Evolutionary conservation across 2,113 vertebrate genomes (phyloP).

Genomic region (Triplophysa siluroides): DNA sequence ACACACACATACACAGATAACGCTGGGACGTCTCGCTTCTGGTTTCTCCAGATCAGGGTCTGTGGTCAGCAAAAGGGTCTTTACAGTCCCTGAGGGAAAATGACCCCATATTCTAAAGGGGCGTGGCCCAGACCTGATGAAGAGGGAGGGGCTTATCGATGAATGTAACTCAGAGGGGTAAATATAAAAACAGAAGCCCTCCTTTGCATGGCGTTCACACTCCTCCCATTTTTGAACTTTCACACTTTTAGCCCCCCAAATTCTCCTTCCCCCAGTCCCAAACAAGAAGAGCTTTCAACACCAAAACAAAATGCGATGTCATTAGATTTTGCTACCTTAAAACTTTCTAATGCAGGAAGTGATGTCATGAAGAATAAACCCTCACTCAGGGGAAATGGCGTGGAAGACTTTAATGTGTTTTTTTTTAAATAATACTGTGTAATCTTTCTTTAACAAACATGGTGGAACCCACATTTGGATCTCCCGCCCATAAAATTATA

Average conservation of each 20-base stretch:
- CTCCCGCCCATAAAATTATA: conserved; percentile 53
- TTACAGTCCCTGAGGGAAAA: conserved; percentile 38
- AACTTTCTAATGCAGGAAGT: too few relatives aligned
- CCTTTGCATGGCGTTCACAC: conserved; percentile 50
- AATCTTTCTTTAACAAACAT: neutral
- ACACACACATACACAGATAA: conserved; percentile 10
- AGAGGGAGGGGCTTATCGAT: conserved; percentile 43
- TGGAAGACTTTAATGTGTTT: too few relatives aligned
- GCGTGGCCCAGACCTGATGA: conserved; percentile 30
- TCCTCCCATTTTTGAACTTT: conserved; percentile 50
- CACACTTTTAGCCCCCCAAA: conserved; percentile 29
- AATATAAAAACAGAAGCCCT: conserved; percentile 5
- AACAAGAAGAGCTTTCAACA: neutral
- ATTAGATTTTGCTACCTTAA: too few relatives aligned
- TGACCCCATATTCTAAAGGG: conserved; percentile 49
- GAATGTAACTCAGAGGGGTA: conserved; percentile 57
- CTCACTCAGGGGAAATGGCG: too few relatives aligned
- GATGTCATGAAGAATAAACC: too few relatives aligned
- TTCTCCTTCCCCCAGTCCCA: conserved; percentile 41
- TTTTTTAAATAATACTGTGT: neutral
- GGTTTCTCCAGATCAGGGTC: neutral
- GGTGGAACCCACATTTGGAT: neutral
- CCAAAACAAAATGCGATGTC: too few relatives aligned
- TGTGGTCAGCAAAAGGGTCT: conserved; percentile 1
- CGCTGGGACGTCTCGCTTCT: conserved; percentile 20